Conservation (phyloP, 2,888 invertebrate genomes). For the Rhodophaea formosa region DNA sequence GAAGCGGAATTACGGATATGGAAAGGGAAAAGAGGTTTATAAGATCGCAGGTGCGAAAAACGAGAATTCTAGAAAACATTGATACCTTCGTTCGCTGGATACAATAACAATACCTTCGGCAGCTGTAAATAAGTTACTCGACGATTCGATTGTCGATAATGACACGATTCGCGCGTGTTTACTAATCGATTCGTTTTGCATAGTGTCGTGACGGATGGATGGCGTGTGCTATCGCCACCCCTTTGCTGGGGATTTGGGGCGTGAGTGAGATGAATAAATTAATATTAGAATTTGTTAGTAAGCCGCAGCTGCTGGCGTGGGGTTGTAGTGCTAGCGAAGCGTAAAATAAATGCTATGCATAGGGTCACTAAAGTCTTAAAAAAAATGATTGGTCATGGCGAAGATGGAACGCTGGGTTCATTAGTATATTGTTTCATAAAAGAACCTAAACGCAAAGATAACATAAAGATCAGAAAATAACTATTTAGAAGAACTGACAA, state of each 20-base stretch:
- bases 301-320: slow-evolving; percentile 66
- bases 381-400: too few relatives aligned
- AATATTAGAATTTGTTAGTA: slow-evolving; percentile 55
- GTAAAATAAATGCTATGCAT: neutral
- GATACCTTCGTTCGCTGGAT: too few relatives aligned
- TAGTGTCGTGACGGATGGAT: slow-evolving; percentile 68
- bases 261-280: slow-evolving; percentile 78
- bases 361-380: neutral
- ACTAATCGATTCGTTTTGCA: slow-evolving; percentile 71
- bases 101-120: slow-evolving; percentile 22
- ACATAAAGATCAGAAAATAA: too few relatives aligned
- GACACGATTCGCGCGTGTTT: slow-evolving; percentile 52
- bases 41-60: too few relatives aligned
- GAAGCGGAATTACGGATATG: too few relatives aligned
- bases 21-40: too few relatives aligned
- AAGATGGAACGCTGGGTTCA: too few relatives aligned
- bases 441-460: too few relatives aligned
- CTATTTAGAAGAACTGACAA: too few relatives aligned
- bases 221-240: slow-evolving; percentile 43
- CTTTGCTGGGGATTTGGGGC: slow-evolving; percentile 63
- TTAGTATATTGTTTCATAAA: too few relatives aligned
- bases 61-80: too few relatives aligned
- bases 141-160: slow-evolving; percentile 36
- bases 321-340: slow-evolving; percentile 39
- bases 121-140: slow-evolving; percentile 14